phyloP scores from a whole-genome alignment of 1,140 invertebrate genomes.

The Phenacoccus solenopsis region DNA sequence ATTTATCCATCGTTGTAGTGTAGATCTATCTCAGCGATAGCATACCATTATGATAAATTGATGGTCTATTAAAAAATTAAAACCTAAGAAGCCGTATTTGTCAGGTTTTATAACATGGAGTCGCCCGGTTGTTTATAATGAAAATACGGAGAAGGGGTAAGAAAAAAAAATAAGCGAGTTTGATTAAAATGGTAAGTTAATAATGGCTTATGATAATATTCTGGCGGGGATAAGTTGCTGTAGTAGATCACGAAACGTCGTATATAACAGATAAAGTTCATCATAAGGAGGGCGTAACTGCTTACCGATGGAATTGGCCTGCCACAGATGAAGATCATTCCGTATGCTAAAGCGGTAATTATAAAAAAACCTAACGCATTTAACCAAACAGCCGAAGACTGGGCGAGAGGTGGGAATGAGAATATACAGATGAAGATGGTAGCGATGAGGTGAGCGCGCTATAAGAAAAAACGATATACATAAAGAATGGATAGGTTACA shows the following conservation, averaged over 20 bases:
- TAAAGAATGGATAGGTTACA: conserved; percentile 14
- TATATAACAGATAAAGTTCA: conserved; percentile 10
- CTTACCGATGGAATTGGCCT: conserved; percentile 10
- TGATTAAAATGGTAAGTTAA: conserved; percentile 11
- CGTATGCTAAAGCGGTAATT: background rate
- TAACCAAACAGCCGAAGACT: background rate
- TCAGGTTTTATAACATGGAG: background rate
- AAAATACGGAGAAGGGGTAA: background rate
- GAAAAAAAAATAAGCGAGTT: background rate
- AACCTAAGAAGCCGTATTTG: background rate
- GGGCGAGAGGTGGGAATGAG: background rate
- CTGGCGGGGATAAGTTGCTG: background rate
- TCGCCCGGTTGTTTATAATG: background rate
- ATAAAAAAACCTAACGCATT: background rate
- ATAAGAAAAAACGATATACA: conserved; percentile 6
- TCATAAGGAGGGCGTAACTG: conserved; percentile 12
- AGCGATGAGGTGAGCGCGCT: background rate
- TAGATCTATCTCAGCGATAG: no score
- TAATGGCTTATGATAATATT: conserved; percentile 12
- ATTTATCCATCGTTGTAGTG: background rate
- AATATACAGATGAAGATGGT: conserved; percentile 16
- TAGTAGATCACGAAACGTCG: background rate
- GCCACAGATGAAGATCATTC: conserved; percentile 12
- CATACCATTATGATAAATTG: background rate
- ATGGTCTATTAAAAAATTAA: conserved; percentile 6